These are phyloP conservation scores for Cinara cedri DNA, from an alignment of 2,888 invertebrate species.

Conservation along the genomic window DNA sequence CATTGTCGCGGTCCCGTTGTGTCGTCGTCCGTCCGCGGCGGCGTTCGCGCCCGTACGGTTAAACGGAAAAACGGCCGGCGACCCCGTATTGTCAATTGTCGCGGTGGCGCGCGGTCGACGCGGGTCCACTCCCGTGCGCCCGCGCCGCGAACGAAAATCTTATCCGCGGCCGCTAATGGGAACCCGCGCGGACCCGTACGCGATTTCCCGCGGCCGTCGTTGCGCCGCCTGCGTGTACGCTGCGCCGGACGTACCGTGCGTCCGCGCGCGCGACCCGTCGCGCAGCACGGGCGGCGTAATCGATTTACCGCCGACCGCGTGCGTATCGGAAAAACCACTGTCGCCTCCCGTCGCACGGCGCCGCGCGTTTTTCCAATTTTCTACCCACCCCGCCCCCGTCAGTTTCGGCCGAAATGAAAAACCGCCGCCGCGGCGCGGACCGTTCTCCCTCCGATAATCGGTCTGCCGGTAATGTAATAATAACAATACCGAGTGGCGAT, in stretches of 20 bases:
- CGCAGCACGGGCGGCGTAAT: slow-evolving; percentile 13
- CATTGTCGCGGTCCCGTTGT: no score
- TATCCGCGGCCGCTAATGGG: background rate
- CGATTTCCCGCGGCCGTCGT: no score
- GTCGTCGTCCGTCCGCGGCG: no score
- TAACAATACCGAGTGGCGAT: background rate
- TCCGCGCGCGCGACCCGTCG: no score
- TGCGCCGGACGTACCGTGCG: background rate
- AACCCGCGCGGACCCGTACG: no score
- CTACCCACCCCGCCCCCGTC: slow-evolving; percentile 19
- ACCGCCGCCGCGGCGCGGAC: background rate
- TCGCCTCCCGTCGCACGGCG: background rate
- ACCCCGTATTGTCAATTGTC: no score
- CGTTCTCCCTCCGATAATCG: background rate
- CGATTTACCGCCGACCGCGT: slow-evolving; percentile 27
- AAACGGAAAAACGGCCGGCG: no score
- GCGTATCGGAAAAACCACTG: background rate
- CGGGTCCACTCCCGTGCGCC: no score
- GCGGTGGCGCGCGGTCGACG: no score
- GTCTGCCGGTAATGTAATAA: background rate
- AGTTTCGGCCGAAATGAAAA: slow-evolving; percentile 28
- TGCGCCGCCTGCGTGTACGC: no score
- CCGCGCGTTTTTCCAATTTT: slow-evolving; percentile 42
- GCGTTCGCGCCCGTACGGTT: no score
- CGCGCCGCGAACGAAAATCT: background rate